Conservation (phyloP, 1,140 invertebrate species). For the Bombus vancouverensis region DNA sequence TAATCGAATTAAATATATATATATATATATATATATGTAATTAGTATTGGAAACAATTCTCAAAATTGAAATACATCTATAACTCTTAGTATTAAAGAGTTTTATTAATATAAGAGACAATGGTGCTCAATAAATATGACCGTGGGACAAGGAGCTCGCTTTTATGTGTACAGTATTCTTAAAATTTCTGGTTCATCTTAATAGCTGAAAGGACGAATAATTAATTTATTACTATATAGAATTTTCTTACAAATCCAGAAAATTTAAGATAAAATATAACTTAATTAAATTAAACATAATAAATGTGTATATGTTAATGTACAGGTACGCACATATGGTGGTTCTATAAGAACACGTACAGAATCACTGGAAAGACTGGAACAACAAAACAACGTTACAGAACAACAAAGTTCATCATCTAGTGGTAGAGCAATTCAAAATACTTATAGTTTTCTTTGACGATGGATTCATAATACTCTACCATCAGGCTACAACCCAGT, state of each 20-base stretch:
- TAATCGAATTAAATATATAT: conserved; percentile 7
- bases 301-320: conserved; percentile 56
- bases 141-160: conserved; percentile 74
- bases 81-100: conserved; percentile 34
- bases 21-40: not conserved
- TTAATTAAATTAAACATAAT: conserved; percentile 47
- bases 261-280: conserved; percentile 65
- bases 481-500: conserved; percentile 73
- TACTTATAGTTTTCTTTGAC: conserved; percentile 89
- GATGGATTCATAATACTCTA: conserved; percentile 76
- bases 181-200: conserved; percentile 65
- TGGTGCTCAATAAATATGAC: conserved; percentile 65
- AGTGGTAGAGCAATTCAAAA: conserved; percentile 87
- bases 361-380: conserved; percentile 87
- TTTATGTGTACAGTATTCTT: conserved; percentile 63
- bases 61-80: conserved; percentile 25
- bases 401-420: conserved; percentile 81
- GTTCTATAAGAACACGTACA: conserved; percentile 86
- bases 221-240: not conserved
- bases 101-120: conserved; percentile 43
- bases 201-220: not conserved
- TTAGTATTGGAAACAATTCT: not conserved
- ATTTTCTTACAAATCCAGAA: conserved; percentile 58
- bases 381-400: conserved; percentile 76
- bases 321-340: conserved; percentile 85